Conservation (phyloP, 2,888 invertebrate genomes). For the Eristalinus aeneus region DNA sequence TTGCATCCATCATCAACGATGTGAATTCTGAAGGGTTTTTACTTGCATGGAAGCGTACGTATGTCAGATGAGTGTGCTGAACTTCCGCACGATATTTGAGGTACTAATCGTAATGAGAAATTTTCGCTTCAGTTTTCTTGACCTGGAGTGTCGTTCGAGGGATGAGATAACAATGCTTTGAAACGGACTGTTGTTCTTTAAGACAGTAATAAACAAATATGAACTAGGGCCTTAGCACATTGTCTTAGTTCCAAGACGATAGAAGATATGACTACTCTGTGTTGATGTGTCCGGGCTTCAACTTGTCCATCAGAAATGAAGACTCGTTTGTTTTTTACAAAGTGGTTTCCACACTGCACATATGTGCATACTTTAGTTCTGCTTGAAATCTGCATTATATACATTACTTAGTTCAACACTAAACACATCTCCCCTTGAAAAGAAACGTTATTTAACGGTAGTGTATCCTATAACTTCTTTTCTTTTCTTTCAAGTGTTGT, state of each 20-base stretch:
- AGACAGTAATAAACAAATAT: background rate
- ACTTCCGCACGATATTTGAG: constrained; percentile 34
- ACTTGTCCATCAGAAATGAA: no score
- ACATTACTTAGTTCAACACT: no score
- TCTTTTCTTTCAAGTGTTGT: no score
- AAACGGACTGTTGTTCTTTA: background rate
- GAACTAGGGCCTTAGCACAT: background rate
- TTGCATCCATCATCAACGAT: constrained; percentile 55
- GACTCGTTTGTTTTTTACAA: no score
- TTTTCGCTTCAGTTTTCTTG: background rate
- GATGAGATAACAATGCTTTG: background rate
- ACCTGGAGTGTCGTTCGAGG: background rate
- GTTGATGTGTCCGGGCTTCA: no score
- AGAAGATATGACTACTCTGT: no score
- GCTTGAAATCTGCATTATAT: no score
- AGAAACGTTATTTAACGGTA: no score
- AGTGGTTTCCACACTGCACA: no score
- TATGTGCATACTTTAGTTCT: no score
- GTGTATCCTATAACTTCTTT: no score
- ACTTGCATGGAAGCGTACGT: constrained; percentile 20
- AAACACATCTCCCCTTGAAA: no score
- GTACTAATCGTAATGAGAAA: constrained; percentile 38
- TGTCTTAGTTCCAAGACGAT: background rate
- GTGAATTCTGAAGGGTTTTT: constrained; percentile 31
- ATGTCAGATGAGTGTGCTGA: constrained; percentile 21